These are phyloP conservation scores for Epizoanthus ramosus DNA, from an alignment of 92 coral and sea anemone genomes.

Conservation along the genomic window DNA sequence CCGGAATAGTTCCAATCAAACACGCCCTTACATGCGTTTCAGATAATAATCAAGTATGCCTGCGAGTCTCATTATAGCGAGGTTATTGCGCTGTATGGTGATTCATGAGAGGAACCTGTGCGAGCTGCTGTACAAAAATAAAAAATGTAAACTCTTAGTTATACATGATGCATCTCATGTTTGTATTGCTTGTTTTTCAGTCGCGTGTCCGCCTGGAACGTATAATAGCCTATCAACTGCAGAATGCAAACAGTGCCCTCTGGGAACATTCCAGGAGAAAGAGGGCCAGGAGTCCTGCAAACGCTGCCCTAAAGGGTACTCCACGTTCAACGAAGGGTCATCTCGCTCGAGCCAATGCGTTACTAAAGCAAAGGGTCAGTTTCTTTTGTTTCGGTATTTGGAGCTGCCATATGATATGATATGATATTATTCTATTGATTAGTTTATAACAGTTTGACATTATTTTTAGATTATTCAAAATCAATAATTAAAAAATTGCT, in stretches of 20 bases:
- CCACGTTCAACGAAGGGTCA: neutral
- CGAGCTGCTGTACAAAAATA: too few relatives aligned
- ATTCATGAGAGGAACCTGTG: neutral
- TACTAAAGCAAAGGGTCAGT: neutral
- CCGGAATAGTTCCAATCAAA: too few relatives aligned
- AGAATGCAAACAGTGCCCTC: neutral
- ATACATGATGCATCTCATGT: too few relatives aligned
- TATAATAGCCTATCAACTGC: neutral
- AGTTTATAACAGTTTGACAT: too few relatives aligned
- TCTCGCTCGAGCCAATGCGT: neutral
- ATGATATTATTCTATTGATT: too few relatives aligned
- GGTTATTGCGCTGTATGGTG: neutral
- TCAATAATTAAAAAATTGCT: too few relatives aligned
- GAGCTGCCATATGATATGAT: too few relatives aligned
- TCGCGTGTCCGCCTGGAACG: constrained; percentile 7
- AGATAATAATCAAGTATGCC: too few relatives aligned
- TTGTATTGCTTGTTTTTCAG: neutral
- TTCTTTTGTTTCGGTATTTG: too few relatives aligned
- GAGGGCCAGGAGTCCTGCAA: neutral
- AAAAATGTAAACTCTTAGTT: too few relatives aligned
- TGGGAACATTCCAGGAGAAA: constrained; percentile 2
- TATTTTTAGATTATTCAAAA: too few relatives aligned
- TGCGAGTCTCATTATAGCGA: neutral
- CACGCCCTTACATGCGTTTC: too few relatives aligned
- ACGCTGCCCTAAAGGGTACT: neutral